A percentile compares a stretch with the other conserved stretches of the same genome.
Evolutionary conservation across 2,888 invertebrate genomes (phyloP).

Genomic region (Boloria euphrosyne): DNA sequence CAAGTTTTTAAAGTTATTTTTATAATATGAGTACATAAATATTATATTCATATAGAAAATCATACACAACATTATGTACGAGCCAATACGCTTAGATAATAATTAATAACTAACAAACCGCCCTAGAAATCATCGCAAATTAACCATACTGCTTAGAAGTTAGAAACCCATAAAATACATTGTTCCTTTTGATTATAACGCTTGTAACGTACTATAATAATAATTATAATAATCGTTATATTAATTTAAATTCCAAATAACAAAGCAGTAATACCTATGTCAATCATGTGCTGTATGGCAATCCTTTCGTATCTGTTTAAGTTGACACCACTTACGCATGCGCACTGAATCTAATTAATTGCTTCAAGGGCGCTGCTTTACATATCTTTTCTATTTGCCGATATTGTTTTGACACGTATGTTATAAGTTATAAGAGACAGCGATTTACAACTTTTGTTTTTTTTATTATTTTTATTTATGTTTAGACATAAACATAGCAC

Average conservation of each 20-base stretch:
- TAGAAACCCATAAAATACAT: too few species aligned
- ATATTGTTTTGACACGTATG: not conserved
- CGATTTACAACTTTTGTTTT: not conserved
- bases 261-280: slow-evolving; percentile 36
- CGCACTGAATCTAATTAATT: slow-evolving; percentile 72
- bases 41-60: too few species aligned
- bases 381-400: slow-evolving; percentile 65
- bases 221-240: not conserved
- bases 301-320: slow-evolving; percentile 44
- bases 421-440: not conserved
- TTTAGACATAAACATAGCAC: too few species aligned
- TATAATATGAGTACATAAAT: too few species aligned
- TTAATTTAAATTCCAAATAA: slow-evolving; percentile 6
- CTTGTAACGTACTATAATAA: not conserved
- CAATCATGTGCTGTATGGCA: slow-evolving; percentile 40
- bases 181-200: too few species aligned
- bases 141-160: too few species aligned
- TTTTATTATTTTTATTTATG: too few species aligned
- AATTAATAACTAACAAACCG: too few species aligned
- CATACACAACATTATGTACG: too few species aligned
- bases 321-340: slow-evolving; percentile 51
- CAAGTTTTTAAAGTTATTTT: too few species aligned
- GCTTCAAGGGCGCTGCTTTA: slow-evolving; percentile 54
- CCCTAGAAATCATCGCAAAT: too few species aligned
- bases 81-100: too few species aligned